Conservation (phyloP, 2,797 vertebrate species). For the Microhierax caerulescens region DNA sequence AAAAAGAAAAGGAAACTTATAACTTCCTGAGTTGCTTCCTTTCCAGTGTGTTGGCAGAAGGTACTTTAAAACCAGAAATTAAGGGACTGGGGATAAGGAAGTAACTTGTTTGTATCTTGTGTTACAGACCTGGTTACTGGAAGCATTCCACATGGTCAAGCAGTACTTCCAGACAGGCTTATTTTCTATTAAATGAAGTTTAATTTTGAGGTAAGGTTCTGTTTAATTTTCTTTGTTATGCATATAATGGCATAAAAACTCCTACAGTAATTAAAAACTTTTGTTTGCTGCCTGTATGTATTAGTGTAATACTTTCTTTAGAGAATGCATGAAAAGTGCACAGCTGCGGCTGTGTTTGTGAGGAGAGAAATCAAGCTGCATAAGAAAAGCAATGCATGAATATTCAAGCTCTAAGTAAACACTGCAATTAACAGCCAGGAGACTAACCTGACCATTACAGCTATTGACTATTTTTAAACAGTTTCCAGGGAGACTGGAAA, state of each 20-base stretch:
- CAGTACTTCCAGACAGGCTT: background rate
- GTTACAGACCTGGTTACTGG: slow-evolving; percentile 45
- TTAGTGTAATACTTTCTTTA: background rate
- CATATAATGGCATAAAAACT: background rate
- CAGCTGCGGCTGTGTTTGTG: background rate
- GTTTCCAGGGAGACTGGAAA: slow-evolving; percentile 8
- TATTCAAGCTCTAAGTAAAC: background rate
- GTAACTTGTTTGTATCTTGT: slow-evolving; percentile 19
- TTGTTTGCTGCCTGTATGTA: background rate
- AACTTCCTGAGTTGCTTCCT: slow-evolving; percentile 62
- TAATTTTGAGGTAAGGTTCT: slow-evolving; percentile 58
- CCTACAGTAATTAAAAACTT: background rate
- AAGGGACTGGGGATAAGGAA: background rate
- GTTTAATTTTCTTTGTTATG: background rate
- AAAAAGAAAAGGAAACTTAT: slow-evolving; percentile 39
- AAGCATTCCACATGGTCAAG: slow-evolving; percentile 23
- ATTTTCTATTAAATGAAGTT: slow-evolving; percentile 39
- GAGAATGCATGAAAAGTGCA: background rate
- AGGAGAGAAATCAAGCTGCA: background rate
- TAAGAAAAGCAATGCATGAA: background rate
- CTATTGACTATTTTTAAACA: slow-evolving; percentile 12
- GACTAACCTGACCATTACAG: background rate
- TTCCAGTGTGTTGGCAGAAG: slow-evolving; percentile 2
- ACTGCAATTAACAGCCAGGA: background rate
- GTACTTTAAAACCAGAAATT: background rate